phyloP scores from a whole-genome alignment of 2,888 invertebrate genomes.

The Adineta ricciae region DNA sequence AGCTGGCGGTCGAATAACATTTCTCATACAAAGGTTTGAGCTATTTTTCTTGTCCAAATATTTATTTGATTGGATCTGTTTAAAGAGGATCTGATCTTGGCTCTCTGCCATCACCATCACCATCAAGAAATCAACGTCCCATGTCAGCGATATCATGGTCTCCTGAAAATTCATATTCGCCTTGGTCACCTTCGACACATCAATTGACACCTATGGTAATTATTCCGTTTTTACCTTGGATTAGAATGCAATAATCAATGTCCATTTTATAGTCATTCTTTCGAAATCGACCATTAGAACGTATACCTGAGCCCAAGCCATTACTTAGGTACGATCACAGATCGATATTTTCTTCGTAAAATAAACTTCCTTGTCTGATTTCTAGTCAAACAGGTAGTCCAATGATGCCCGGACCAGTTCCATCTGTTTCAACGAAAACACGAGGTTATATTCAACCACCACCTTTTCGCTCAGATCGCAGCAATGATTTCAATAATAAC shows the following conservation, averaged over 20 bases:
- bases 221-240: not conserved
- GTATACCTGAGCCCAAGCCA: slow-evolving; percentile 30
- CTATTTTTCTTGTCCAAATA: not conserved
- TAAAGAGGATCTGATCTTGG: slow-evolving; percentile 22
- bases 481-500: not conserved
- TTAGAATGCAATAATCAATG: not conserved
- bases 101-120: not conserved
- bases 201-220: slow-evolving; percentile 22
- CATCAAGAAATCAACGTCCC: not conserved
- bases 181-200: not conserved
- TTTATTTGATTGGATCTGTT: not conserved
- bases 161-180: not conserved
- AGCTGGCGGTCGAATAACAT: slow-evolving; percentile 44
- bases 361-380: not conserved
- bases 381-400: slow-evolving; percentile 32
- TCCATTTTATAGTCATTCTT: slow-evolving; percentile 20
- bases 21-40: slow-evolving; percentile 42
- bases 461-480: not conserved
- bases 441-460: not conserved
- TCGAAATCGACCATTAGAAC: slow-evolving; percentile 31
- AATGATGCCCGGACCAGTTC: slow-evolving; percentile 26
- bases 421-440: slow-evolving; percentile 4
- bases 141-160: slow-evolving; percentile 4
- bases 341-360: not conserved
- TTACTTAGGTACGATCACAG: not conserved